Conservation (phyloP, 2,797 vertebrate species). For the Poliocrania exsul region DNA sequence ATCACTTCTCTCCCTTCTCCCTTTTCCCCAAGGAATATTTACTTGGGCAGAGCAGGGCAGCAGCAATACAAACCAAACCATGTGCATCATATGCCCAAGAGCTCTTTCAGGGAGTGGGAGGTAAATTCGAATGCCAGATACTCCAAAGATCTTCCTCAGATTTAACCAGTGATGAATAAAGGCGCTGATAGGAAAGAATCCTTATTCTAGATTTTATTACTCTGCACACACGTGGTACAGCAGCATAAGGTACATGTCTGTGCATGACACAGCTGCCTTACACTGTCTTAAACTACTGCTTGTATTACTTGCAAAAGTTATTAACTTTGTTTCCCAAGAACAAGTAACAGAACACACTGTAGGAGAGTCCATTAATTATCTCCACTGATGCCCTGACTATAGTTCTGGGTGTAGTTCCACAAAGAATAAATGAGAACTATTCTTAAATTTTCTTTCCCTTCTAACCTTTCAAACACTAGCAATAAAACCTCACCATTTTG, state of each 20-base stretch:
- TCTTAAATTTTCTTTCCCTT: background rate
- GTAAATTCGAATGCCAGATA: background rate
- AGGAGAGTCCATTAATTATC: background rate
- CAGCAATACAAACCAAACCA: background rate
- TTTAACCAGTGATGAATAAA: background rate
- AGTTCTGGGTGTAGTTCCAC: background rate
- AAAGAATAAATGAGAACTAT: background rate
- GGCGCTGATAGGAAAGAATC: fast-evolving
- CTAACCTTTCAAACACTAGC: background rate
- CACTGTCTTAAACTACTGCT: background rate
- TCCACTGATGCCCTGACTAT: background rate
- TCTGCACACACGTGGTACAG: fast-evolving
- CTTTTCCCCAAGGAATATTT: background rate
- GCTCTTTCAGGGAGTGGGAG: background rate
- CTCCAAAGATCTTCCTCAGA: background rate
- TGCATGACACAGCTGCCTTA: background rate
- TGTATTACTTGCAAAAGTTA: background rate
- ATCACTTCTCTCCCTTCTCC: background rate
- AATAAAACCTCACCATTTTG: background rate
- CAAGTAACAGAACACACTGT: background rate
- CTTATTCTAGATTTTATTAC: background rate
- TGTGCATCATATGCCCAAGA: background rate
- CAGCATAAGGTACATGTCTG: background rate
- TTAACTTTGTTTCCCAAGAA: background rate
- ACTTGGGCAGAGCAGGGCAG: background rate